Conservation (phyloP, 1,140 invertebrate species). For the Drosophila virilis region DNA sequence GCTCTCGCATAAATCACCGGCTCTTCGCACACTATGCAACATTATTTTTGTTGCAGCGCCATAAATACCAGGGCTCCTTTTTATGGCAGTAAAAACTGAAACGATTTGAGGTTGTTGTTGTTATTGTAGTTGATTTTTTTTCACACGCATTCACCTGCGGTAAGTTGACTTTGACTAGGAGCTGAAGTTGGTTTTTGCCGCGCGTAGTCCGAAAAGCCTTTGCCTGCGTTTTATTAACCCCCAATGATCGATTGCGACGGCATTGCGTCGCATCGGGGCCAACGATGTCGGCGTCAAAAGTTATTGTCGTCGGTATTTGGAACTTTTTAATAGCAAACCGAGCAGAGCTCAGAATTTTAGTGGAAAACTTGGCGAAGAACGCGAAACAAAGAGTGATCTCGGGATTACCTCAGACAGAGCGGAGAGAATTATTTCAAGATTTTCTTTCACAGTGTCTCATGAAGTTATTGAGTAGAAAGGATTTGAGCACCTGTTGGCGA, state of each 20-base stretch:
- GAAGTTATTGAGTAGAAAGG: too few relatives aligned
- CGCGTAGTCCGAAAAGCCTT: slow-evolving; percentile 24
- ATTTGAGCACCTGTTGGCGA: too few relatives aligned
- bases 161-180: slow-evolving; percentile 23
- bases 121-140: slow-evolving; percentile 11
- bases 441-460: background rate
- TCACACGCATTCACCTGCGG: slow-evolving; percentile 36
- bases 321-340: slow-evolving; percentile 28
- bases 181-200: slow-evolving; percentile 28
- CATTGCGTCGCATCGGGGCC: slow-evolving; percentile 34
- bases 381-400: slow-evolving; percentile 17
- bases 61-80: slow-evolving; percentile 50
- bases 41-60: slow-evolving; percentile 54
- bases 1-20: slow-evolving; percentile 54
- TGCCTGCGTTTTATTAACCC: slow-evolving; percentile 56
- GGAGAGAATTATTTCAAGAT: background rate
- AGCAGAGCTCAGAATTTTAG: slow-evolving; percentile 11
- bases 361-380: slow-evolving; percentile 20
- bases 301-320: slow-evolving; percentile 34
- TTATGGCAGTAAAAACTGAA: slow-evolving; percentile 58
- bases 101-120: slow-evolving; percentile 34
- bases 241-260: slow-evolving; percentile 56
- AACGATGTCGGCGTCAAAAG: slow-evolving; percentile 32
- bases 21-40: slow-evolving; percentile 49
- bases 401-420: background rate